Base-by-base conservation (phyloP, 1,140 invertebrate genomes). In the Eufriesea mexicana region DNA sequence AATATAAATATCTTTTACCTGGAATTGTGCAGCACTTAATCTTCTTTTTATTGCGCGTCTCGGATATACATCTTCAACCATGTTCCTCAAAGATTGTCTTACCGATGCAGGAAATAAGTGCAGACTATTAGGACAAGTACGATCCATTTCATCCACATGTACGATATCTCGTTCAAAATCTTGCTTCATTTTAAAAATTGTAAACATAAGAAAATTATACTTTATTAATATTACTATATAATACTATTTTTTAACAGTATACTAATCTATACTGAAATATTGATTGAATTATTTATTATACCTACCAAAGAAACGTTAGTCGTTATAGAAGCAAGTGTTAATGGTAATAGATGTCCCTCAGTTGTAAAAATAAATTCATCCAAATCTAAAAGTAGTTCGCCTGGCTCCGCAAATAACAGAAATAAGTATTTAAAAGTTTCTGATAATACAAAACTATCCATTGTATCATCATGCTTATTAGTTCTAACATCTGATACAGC, bases 371-470 rank as follows among this genome's bases (percentile, higher is more conserved):
- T 96, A 95, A 99, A 99, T 92, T 99, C 97, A 94, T 99, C 98
- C n/a, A 99, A 94, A 93, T 99, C 97, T 42, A 99, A 94, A 45
- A 98, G 94, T 25, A 99, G 93, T 91, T 99, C 98, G 59, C 96
- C 96, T 62, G 97, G 96, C 85, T 99, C 97, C 14, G 98, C 96
- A 93, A 99, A 99, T 77, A 99, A 94, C 90, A 99, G 95, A 94
- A 97, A 99, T 12, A 99, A 94, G 94, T 99, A 99, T 93, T 99
- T 99, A 86, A 99, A 98, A 5, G 99, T 99, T 95, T 99, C 99
- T 0, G 99, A 98, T 0, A 99, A 94, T 2, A 99, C 98, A 95
- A 99, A 99, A 0, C 98, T 99, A 92, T 99, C 99, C 98, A 99
- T 99, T 87, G 98, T 96, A 91, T 99, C 98, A 92, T 99, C 98